Evolutionary conservation across 2,113 vertebrate species (phyloP).

Genomic region (Cariama cristata): DNA sequence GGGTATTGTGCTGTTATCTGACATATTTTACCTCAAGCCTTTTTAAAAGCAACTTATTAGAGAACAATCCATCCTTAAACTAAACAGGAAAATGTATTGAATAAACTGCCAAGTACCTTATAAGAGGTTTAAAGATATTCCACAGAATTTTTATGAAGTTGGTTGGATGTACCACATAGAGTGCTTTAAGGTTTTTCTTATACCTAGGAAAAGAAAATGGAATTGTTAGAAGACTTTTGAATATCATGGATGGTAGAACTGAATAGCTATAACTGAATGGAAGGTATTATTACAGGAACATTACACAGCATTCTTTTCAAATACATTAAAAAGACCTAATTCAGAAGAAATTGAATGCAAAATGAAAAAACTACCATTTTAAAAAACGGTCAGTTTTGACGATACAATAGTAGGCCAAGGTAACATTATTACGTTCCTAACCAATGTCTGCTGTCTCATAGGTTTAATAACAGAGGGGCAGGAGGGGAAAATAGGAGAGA

Average conservation of each 20-base stretch:
- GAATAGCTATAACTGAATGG: slow-evolving; percentile 27
- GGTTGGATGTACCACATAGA: slow-evolving; percentile 88
- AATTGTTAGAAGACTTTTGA: slow-evolving; percentile 19
- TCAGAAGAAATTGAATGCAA: not conserved
- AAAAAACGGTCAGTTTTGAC: not conserved
- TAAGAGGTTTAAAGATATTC: slow-evolving; percentile 88
- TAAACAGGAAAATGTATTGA: not conserved
- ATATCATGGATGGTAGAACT: not conserved
- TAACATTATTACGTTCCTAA: not conserved
- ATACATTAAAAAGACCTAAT: not conserved
- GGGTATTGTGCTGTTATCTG: not conserved
- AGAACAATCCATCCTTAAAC: not conserved
- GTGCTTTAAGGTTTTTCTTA: slow-evolving; percentile 90
- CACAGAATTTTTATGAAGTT: slow-evolving; percentile 88
- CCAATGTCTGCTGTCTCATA: not conserved
- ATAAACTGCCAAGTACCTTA: slow-evolving; percentile 77
- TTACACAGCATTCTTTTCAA: slow-evolving; percentile 17
- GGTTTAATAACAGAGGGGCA: not conserved
- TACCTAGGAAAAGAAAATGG: slow-evolving; percentile 75
- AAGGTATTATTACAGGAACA: slow-evolving; percentile 13
- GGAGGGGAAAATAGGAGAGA: not conserved
- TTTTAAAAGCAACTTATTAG: not conserved
- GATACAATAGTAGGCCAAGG: not conserved
- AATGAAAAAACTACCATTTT: not conserved
- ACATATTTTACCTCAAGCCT: not conserved